Base-by-base conservation (phyloP, 2,888 invertebrate species). In the Minunthozetes semirufus region DNA sequence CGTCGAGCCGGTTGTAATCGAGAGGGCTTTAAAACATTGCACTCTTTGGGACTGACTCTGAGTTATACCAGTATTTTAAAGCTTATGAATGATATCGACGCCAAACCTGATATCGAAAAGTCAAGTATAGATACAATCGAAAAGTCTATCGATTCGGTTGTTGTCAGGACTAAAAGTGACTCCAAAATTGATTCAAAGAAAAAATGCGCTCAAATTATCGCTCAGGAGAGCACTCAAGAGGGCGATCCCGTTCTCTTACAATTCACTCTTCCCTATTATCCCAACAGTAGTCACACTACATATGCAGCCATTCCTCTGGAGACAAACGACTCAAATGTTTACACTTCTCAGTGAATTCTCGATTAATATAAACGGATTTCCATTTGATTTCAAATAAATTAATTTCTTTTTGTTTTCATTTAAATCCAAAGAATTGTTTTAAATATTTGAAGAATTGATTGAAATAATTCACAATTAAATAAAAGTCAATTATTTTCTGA, bases 21-120 rank as follows among this genome's bases (percentile, higher is more conserved):
- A 4, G 68, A 68, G 33, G 68, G 68, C 25, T 68, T 68, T 22
- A 68, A 68, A 68, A 42, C 42, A 19, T 38, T 68, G 11, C 68
- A 68, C 19, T 68, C 68, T 19, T 68, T 68, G 22, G 68, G 68
- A 11, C 25, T 68, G 68, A 68, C 68, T 38, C 22, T 68, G 22
- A 68, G 68, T 68, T 68, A 68, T 68, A 68, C 68, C 22, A 68
- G 68, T 68, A 38, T 68, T 68, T 68, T 68, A 15, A 68, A 68
- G 33, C n/a, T 68, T 19, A 68, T 68, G 68, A 68, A 68, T 22
- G 68, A 68, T 15, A 68, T 68, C 68, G 68, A 68, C 68, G 42
- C 68, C 33, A 68, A 68, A 68, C 68, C 68, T n/a, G 68, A 68
- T 68, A 13, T 68, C 17, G 68, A 68, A 68, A 68, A 68, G 46